Conservation (phyloP, 2,113 vertebrate genomes). For the Hymenochirus boettgeri region DNA sequence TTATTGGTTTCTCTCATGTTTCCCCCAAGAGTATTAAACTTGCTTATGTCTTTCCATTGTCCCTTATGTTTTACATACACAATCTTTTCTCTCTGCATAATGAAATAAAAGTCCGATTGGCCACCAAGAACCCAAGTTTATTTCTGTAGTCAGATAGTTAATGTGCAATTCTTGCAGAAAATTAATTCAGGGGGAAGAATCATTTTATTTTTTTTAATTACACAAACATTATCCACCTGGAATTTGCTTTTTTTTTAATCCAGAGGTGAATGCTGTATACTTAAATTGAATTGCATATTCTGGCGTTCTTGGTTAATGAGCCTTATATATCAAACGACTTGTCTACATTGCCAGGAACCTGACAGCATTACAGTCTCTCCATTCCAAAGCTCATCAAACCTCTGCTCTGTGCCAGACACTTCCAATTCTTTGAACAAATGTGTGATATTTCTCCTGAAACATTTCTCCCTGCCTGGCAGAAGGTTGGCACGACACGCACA, state of each 20-base stretch:
- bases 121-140: no score
- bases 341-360: constrained; percentile 19
- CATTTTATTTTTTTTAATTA: no score
- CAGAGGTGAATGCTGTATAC: not conserved
- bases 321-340: constrained; percentile 19
- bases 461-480: constrained; percentile 35
- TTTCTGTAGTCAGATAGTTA: no score
- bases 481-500: constrained; percentile 22
- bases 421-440: constrained; percentile 30
- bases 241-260: not conserved
- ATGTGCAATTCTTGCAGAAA: no score
- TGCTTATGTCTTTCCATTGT: no score
- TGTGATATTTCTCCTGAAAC: constrained; percentile 30
- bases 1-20: no score
- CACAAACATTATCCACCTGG: no score
- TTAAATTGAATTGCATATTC: not conserved
- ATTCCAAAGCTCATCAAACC: constrained; percentile 14
- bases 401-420: constrained; percentile 6
- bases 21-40: no score
- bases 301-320: constrained; percentile 8
- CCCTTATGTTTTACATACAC: no score
- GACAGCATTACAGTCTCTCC: constrained; percentile 10
- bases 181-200: no score
- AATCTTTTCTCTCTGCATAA: no score
- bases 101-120: no score